Base-by-base conservation (phyloP, 2,113 vertebrate species). In the Seriola quinqueradiata region DNA sequence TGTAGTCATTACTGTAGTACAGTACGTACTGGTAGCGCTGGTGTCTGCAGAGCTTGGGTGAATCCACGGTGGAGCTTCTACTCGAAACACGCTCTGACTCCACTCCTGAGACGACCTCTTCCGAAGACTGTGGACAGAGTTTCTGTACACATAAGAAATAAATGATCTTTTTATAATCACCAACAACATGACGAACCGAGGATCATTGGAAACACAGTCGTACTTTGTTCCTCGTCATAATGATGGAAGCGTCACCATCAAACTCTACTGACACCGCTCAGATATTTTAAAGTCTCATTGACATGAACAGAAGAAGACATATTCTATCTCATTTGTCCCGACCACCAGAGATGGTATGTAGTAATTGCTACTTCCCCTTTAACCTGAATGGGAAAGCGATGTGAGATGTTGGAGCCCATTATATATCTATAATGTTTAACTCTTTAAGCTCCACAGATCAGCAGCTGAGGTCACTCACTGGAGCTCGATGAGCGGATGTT, bases 401-500 rank as follows among this genome's bases (percentile, higher is more conserved):
- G 4, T 36, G 4, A 36, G 34, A 36, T 1, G 4, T 36, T 36
- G 34, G 6, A 36, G 4, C 34, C 34, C 6, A 6, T 36, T 36
- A 6, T 36, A 36, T 5, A 36, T 6, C 34, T 36, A 36, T 36
- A 6, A 6, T 36, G 34, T 36, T 44, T 44, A 44, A 44, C 10
- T 44, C 44, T 46, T 16, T 16, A 4, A 14, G 4, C 1, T 46
- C 3, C 14, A 46, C 5, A 52, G 7, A 52, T 21, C 19, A n/a
- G 8, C 9, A n/a, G 54, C 23, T 46, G 44, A 36, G 0, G 7
- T 11, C n/a, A 96, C 98, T 96, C 93, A 99, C 98, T 99, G 98
- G 89, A 99, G 94, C 94, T 98, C 96, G 10, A 97, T 99, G 89
- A 98, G 95, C 8, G 97, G 97, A 72, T 99, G 98, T 89, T 99